Percentiles rank a stretch among this genome's conserved stretches.
phyloP scores from a whole-genome alignment of 2,113 vertebrate species.

The Planiliza haematocheilus region DNA sequence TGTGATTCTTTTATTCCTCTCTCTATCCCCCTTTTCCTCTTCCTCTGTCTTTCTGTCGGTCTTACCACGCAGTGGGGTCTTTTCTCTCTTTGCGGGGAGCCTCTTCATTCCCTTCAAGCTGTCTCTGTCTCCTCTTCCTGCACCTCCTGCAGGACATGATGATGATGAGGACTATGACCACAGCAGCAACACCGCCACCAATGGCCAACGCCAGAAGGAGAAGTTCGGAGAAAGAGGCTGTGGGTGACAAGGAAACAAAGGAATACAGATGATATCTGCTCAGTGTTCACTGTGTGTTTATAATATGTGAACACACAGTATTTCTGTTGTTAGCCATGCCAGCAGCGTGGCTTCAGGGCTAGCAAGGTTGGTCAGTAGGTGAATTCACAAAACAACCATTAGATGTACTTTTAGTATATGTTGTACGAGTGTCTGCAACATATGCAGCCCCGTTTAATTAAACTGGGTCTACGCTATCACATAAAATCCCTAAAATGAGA shows the following conservation, averaged over 20 bases:
- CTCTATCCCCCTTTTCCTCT: conserved; percentile 21
- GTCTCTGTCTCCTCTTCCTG: conserved; percentile 71
- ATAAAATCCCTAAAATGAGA: too few species aligned
- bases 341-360: too few species aligned
- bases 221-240: conserved; percentile 92
- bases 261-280: too few species aligned
- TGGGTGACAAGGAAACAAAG: background rate
- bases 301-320: too few species aligned
- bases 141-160: conserved; percentile 82
- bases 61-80: conserved; percentile 87
- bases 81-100: conserved; percentile 76
- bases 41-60: conserved; percentile 27
- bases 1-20: conserved; percentile 42
- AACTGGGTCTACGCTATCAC: too few species aligned
- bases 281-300: too few species aligned
- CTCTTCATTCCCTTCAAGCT: conserved; percentile 63
- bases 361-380: too few species aligned
- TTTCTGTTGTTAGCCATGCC: too few species aligned
- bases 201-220: conserved; percentile 87
- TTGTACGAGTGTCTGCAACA: too few species aligned
- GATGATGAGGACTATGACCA: conserved; percentile 83
- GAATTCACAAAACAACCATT: too few species aligned
- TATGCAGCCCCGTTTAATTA: too few species aligned
- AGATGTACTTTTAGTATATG: too few species aligned
- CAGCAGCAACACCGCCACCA: conserved; percentile 83